These are phyloP conservation scores for Pygmarrhopalites habei DNA, from an alignment of 1,140 invertebrate genomes.

Conservation along the genomic window DNA sequence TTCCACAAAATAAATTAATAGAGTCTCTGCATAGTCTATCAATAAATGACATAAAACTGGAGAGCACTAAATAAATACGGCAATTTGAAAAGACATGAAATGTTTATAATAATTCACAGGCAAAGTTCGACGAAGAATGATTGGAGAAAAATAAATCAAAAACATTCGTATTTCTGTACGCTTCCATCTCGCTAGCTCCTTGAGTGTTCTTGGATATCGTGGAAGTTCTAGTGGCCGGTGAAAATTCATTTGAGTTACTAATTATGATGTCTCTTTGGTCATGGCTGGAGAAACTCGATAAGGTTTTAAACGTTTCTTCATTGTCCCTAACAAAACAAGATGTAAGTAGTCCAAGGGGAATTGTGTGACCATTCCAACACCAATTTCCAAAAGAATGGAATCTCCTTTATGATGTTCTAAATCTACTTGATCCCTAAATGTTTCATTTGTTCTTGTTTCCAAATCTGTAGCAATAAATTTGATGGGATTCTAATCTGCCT, in stretches of 20 bases:
- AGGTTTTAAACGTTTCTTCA: constrained; percentile 39
- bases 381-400: background rate
- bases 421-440: constrained; percentile 27
- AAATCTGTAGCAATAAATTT: constrained; percentile 38
- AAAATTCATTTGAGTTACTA: background rate
- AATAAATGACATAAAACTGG: background rate
- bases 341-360: constrained; percentile 42
- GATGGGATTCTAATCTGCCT: constrained; percentile 22
- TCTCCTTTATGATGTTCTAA: constrained; percentile 28
- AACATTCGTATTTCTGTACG: constrained; percentile 28
- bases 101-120: constrained; percentile 8
- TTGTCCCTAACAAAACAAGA: constrained; percentile 41
- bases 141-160: constrained; percentile 29
- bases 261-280: background rate
- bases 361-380: constrained; percentile 2
- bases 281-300: constrained; percentile 18
- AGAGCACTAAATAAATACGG: constrained; percentile 31
- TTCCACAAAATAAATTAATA: constrained; percentile 42
- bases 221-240: constrained; percentile 26
- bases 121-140: constrained; percentile 19
- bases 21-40: constrained; percentile 40
- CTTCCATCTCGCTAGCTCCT: constrained; percentile 28
- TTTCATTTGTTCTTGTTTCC: constrained; percentile 37
- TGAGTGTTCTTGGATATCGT: constrained; percentile 20
- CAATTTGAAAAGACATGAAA: constrained; percentile 26